phyloP scores from a whole-genome alignment of 2,888 invertebrate genomes.

The Lithosia quadra region DNA sequence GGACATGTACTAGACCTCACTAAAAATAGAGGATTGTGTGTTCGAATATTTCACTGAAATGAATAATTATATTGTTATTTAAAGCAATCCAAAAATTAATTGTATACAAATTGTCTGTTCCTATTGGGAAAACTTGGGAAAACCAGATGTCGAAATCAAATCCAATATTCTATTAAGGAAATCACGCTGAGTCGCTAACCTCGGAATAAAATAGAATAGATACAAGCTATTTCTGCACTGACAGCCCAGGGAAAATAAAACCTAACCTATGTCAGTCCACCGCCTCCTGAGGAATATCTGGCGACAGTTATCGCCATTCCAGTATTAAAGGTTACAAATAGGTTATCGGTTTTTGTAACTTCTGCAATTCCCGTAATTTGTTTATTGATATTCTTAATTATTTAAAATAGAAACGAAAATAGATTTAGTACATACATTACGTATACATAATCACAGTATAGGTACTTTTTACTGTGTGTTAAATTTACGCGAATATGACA shows the following conservation, averaged over 20 bases:
- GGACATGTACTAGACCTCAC: too few relatives aligned
- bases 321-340: not conserved
- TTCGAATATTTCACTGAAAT: too few relatives aligned
- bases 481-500: too few relatives aligned
- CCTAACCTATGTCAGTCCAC: not conserved
- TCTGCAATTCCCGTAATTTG: not conserved
- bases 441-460: too few relatives aligned
- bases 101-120: not conserved
- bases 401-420: not conserved
- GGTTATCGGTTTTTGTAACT: not conserved
- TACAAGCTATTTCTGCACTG: not conserved
- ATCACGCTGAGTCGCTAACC: not conserved
- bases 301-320: not conserved
- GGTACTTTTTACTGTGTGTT: too few relatives aligned
- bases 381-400: not conserved
- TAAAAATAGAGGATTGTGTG: not conserved
- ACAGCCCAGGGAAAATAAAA: not conserved
- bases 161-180: not conserved
- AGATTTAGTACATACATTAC: too few relatives aligned
- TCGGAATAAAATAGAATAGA: not conserved
- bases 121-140: not conserved
- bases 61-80: not conserved
- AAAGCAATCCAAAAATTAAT: not conserved
- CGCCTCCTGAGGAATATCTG: not conserved
- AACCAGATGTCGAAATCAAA: not conserved